These are phyloP conservation scores for Macropodus opercularis DNA, from an alignment of 2,797 vertebrate species.

Conservation along the genomic window DNA sequence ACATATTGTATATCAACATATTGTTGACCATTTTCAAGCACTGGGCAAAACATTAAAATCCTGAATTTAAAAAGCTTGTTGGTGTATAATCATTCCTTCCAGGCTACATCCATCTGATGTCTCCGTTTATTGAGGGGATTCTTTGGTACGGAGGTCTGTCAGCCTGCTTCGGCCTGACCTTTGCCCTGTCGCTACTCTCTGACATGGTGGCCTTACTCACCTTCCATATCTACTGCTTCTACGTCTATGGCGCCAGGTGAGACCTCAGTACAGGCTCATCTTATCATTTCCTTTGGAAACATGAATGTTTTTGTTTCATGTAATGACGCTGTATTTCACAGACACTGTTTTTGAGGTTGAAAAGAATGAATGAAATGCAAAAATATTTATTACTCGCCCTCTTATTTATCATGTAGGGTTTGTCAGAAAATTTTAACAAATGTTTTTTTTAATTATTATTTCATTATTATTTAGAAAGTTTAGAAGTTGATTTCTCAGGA, in stretches of 20 bases:
- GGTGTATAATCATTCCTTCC: neutral
- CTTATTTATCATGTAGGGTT: no score
- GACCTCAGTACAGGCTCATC: neutral
- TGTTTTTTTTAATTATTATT: no score
- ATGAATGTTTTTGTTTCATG: neutral
- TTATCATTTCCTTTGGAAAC: no score
- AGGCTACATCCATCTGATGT: constrained; percentile 97
- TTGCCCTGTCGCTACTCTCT: constrained; percentile 93
- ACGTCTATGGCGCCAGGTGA: constrained; percentile 97
- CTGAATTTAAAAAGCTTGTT: neutral
- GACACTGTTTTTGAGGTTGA: no score
- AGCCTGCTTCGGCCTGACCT: constrained; percentile 91
- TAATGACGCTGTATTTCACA: neutral
- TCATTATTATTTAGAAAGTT: no score
- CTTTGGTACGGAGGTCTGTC: constrained; percentile 96
- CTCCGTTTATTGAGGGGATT: constrained; percentile 95
- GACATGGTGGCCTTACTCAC: constrained; percentile 95
- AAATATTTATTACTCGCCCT: no score
- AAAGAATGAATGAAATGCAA: no score
- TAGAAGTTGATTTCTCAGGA: no score
- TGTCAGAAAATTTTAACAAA: no score
- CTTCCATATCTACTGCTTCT: constrained; percentile 99
- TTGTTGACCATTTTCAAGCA: neutral
- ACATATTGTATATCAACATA: no score
- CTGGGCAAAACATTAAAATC: no score